These are phyloP conservation scores for Noctua janthe DNA, from an alignment of 2,888 invertebrate genomes.

Conservation along the genomic window DNA sequence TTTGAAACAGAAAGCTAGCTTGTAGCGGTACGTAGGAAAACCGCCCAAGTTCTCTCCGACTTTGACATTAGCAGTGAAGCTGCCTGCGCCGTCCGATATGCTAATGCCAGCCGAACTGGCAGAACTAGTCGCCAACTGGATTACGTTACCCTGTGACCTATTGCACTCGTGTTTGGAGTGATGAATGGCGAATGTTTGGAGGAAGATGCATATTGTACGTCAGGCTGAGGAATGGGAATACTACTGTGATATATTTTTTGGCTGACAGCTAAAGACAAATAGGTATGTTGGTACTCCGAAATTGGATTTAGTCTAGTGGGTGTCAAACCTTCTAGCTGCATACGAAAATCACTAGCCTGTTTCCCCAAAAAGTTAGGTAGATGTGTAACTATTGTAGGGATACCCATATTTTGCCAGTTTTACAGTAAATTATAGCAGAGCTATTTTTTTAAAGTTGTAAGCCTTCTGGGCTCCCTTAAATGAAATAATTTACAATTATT, in stretches of 20 bases:
- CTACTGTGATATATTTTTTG: background rate
- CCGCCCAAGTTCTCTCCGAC: slow-evolving; percentile 42
- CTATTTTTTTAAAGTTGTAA: background rate
- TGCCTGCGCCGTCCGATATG: slow-evolving; percentile 61
- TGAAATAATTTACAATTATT: background rate
- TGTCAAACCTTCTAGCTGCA: background rate
- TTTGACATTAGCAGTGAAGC: slow-evolving; percentile 53
- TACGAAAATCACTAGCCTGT: background rate
- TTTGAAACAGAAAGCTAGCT: slow-evolving; percentile 39
- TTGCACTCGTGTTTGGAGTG: slow-evolving; percentile 33
- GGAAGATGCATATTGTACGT: background rate
- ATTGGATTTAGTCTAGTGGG: background rate
- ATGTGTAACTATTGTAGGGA: background rate
- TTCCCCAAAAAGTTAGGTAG: background rate
- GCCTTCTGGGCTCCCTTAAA: background rate
- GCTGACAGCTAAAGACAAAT: background rate
- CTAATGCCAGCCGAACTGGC: slow-evolving; percentile 48
- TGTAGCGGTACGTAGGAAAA: slow-evolving; percentile 1
- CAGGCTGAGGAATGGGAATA: slow-evolving; percentile 8
- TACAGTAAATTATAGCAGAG: background rate
- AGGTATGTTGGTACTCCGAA: background rate
- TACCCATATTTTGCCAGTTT: background rate
- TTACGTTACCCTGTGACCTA: slow-evolving; percentile 50
- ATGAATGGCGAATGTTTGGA: slow-evolving; percentile 31
- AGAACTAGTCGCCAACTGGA: slow-evolving; percentile 49